Base-by-base conservation (phyloP, 1,140 invertebrate genomes). In the Cataglyphis hispanica region DNA sequence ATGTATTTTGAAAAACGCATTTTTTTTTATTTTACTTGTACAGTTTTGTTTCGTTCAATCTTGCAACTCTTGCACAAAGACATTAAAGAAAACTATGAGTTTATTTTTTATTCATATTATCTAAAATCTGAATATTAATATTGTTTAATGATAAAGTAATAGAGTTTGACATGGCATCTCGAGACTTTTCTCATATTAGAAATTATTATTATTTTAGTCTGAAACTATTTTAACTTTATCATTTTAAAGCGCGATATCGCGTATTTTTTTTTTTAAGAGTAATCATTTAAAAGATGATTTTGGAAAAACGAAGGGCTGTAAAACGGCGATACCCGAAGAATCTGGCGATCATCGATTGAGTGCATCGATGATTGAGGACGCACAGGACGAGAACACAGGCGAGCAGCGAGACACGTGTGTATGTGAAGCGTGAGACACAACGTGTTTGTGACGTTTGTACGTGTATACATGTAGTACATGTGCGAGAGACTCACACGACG, bases 401-500 rank as follows among this genome's bases (percentile, higher is more conserved):
- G 83, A 83, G 84, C 37, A 69, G 60, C 72, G 74, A 87, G 43
- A 72, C 74, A 67, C 34, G 53, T 66, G 67, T 72, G 67, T 31
- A 60, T 64, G 37, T 69, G 34, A 37, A 75, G 72, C 31, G 61
- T 88, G 50, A 74, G 63, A 78, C 64, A 75, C 53, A 72, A 81
- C 25, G 66, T 60, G n/a, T 58, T 40, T 16, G 43, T 74, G 19
- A 34, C 31, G 31, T 83, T 43, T 25, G 34, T 56, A 46, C 25
- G 78, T 46, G 53, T 61, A 31, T 61, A 31, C 16, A 69, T 22
- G 25, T 16, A 13, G 2, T 69, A 43, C 50, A 37, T 50, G 61
- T 81, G 78, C 67, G 78, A 83, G 27, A 72, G 53, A 60, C 27
- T 83, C 67, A 74, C 67, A 83, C 78, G 66, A 81, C 64, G 63